A percentile compares a stretch with the other conserved stretches of the same genome.
Conservation (phyloP, 2,888 invertebrate genomes). For the Acleris cristana region DNA sequence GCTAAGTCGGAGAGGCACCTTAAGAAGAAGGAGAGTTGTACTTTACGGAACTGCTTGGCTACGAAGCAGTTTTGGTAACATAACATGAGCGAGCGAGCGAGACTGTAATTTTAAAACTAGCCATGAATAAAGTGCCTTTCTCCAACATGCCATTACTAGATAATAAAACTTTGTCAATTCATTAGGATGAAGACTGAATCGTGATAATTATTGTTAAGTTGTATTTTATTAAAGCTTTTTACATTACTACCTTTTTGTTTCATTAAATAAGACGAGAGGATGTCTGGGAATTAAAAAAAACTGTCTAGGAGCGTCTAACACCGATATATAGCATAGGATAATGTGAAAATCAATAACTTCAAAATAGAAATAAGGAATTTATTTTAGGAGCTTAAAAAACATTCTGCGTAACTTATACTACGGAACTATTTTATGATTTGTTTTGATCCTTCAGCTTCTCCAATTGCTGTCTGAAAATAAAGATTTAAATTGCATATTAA, state of each 20-base stretch:
- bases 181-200: constrained; percentile 15
- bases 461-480: constrained; percentile 85
- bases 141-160: not conserved
- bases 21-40: too few species aligned
- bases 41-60: too few species aligned
- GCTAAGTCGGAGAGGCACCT: too few species aligned
- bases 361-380: constrained; percentile 18
- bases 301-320: too few species aligned
- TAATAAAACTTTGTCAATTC: not conserved
- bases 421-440: constrained; percentile 49
- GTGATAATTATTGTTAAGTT: constrained; percentile 15
- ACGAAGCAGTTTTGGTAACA: too few species aligned
- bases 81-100: too few species aligned
- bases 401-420: constrained; percentile 7
- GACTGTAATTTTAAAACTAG: too few species aligned
- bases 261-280: not conserved
- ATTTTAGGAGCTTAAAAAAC: constrained; percentile 26
- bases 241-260: constrained; percentile 2
- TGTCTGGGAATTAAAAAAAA: too few species aligned
- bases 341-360: too few species aligned
- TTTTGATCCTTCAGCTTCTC: constrained; percentile 84
- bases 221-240: constrained; percentile 14
- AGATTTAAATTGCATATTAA: constrained; percentile 44
- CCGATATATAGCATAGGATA: too few species aligned
- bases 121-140: too few species aligned